phyloP scores from a whole-genome alignment of 2,888 invertebrate genomes.

The Heterodera filipjevi region DNA sequence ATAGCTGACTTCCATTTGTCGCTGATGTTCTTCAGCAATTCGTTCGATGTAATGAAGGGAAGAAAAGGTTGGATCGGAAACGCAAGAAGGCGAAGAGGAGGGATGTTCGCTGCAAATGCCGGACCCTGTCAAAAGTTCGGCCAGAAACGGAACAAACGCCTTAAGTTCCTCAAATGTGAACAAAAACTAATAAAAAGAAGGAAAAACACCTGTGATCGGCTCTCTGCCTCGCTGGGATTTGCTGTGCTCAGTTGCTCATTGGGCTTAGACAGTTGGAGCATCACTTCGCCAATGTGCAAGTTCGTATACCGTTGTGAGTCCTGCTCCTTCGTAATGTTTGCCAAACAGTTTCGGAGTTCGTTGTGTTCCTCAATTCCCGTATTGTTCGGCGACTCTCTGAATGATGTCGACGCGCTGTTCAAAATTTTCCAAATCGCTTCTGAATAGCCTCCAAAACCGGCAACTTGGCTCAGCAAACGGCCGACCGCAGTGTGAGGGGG shows the following conservation, averaged over 20 bases:
- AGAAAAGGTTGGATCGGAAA: constrained; percentile 9
- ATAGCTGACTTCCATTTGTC: neutral
- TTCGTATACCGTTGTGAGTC: constrained; percentile 40
- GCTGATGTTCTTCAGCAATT: neutral
- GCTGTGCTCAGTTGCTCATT: constrained; percentile 19
- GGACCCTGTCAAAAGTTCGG: constrained; percentile 49
- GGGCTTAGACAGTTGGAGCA: constrained; percentile 51
- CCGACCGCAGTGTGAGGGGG: constrained; percentile 53
- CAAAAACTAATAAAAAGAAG: constrained; percentile 16
- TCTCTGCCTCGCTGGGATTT: constrained; percentile 3
- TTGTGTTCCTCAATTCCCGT: constrained; percentile 30
- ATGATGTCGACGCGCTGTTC: constrained; percentile 18
- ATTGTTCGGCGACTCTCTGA: constrained; percentile 20
- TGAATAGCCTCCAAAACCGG: constrained; percentile 41
- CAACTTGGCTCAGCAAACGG: constrained; percentile 39
- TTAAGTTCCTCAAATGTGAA: constrained; percentile 33
- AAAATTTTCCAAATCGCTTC: constrained; percentile 43
- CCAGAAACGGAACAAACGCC: constrained; percentile 64
- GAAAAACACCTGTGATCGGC: neutral
- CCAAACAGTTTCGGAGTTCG: constrained; percentile 38
- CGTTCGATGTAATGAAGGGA: constrained; percentile 19
- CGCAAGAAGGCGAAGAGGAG: neutral
- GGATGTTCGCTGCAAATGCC: constrained; percentile 7
- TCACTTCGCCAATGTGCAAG: constrained; percentile 64
- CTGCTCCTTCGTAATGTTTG: constrained; percentile 25